Conservation (phyloP, 1,140 invertebrate genomes). For the Plectus sambesii region DNA sequence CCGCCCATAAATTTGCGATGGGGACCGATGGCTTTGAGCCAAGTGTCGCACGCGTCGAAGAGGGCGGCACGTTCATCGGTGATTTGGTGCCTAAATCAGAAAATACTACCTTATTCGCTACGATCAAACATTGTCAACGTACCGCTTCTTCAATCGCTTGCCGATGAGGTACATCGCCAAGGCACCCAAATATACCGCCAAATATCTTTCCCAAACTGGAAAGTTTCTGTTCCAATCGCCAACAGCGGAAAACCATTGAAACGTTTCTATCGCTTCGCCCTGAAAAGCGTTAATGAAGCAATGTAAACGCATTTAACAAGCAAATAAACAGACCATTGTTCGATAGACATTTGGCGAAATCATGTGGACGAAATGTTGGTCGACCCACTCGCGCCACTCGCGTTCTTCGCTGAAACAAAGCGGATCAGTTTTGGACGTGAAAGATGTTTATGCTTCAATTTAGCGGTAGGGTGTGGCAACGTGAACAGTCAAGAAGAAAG, state of each 20-base stretch:
- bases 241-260: conserved; percentile 76
- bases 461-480: too few species aligned
- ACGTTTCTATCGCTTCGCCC: conserved; percentile 71
- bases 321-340: too few species aligned
- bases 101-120: neutral
- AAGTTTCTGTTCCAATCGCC: conserved; percentile 86
- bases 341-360: conserved; percentile 95
- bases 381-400: conserved; percentile 87
- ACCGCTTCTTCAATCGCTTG: conserved; percentile 73
- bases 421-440: conserved; percentile 8
- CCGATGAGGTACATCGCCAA: conserved; percentile 83
- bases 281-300: too few species aligned
- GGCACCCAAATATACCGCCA: conserved; percentile 87
- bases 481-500: too few species aligned
- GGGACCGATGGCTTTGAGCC: conserved; percentile 61
- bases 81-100: conserved; percentile 58
- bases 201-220: conserved; percentile 63
- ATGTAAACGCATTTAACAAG: too few species aligned
- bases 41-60: conserved; percentile 73
- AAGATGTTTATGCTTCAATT: conserved; percentile 12
- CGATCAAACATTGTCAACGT: conserved; percentile 24
- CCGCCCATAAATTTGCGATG: conserved; percentile 67
- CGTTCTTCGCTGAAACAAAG: conserved; percentile 64
- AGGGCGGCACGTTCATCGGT: conserved; percentile 74
- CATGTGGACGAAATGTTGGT: conserved; percentile 60